These are phyloP conservation scores for Stegodyphus mimosarum DNA, from an alignment of 1,140 invertebrate genomes.

Conservation along the genomic window DNA sequence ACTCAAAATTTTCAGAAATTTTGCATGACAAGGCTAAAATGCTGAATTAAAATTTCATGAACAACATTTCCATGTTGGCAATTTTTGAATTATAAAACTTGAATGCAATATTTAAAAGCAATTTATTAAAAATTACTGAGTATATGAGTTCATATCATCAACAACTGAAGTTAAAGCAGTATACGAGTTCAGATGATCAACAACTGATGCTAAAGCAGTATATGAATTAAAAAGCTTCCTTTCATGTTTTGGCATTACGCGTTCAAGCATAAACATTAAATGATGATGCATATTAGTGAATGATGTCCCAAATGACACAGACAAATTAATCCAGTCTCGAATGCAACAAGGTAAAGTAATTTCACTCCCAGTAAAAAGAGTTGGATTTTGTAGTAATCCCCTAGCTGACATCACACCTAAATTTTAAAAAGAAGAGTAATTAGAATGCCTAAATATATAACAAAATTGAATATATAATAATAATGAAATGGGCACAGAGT, in stretches of 20 bases:
- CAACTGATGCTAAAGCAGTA: conserved; percentile 76
- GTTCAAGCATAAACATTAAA: conserved; percentile 92
- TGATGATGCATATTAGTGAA: conserved; percentile 93
- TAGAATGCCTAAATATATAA: too few relatives aligned
- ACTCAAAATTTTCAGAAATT: too few relatives aligned
- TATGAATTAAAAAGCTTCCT: conserved; percentile 83
- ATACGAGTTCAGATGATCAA: conserved; percentile 83
- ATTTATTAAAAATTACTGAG: not conserved
- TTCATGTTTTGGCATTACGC: conserved; percentile 77
- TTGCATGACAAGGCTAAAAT: too few relatives aligned
- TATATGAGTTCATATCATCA: conserved; percentile 75
- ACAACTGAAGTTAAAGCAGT: conserved; percentile 77
- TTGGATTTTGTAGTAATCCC: conserved; percentile 90
- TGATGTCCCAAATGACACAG: conserved; percentile 72
- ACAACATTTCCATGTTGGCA: not conserved
- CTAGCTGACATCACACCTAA: conserved; percentile 87
- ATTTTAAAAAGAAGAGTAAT: not conserved
- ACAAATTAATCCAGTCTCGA: conserved; percentile 86
- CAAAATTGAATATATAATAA: too few relatives aligned
- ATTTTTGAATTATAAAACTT: not conserved
- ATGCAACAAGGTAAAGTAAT: conserved; percentile 82
- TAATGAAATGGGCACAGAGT: too few relatives aligned
- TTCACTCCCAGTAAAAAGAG: conserved; percentile 79
- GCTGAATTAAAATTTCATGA: not conserved
- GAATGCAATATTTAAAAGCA: not conserved